Conservation (phyloP, 2,113 vertebrate genomes). For the Odocoileus hemionus region DNA sequence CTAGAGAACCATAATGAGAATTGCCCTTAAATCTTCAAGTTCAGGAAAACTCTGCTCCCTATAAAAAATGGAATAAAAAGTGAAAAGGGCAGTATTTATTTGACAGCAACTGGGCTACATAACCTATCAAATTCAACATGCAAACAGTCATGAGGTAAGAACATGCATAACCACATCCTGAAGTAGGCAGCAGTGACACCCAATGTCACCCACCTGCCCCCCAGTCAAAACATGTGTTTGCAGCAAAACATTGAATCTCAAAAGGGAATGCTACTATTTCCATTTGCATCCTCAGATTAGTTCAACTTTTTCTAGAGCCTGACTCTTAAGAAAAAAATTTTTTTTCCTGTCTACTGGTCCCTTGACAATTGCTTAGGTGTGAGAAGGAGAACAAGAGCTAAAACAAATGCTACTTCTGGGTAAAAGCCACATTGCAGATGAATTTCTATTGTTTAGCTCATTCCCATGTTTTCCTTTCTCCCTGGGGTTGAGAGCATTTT, state of each 20-base stretch:
- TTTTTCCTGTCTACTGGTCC: constrained; percentile 43
- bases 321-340: background rate
- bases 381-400: constrained; percentile 33
- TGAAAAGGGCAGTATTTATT: background rate
- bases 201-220: background rate
- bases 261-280: background rate
- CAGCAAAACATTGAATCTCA: background rate
- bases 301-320: background rate
- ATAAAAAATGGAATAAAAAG: background rate
- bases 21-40: background rate
- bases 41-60: background rate
- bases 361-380: constrained; percentile 46
- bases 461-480: background rate
- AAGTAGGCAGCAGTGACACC: background rate
- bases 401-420: constrained; percentile 29
- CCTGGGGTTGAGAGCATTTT: background rate
- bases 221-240: background rate
- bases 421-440: constrained; percentile 6
- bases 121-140: background rate
- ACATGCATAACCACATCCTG: no score
- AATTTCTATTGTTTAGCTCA: constrained; percentile 45
- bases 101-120: background rate
- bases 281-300: background rate
- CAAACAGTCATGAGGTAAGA: background rate
- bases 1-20: background rate